Percentiles rank a stretch among this genome's conserved stretches.
Conservation (phyloP, 2,113 vertebrate genomes). For the Eublepharis macularius region DNA sequence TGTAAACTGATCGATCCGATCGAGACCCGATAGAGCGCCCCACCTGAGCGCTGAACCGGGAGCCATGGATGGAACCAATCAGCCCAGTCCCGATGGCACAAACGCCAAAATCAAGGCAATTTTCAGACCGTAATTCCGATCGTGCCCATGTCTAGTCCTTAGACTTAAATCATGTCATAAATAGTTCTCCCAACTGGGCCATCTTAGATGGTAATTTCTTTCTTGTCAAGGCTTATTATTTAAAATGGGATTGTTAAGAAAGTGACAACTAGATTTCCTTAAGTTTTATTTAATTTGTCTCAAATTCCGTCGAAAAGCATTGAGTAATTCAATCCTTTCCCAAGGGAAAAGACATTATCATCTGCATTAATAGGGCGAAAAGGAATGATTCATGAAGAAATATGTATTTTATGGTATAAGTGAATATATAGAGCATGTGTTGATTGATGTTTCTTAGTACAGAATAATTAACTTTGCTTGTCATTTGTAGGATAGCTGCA, state of each 20-base stretch:
- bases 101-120: too few species aligned
- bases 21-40: too few species aligned
- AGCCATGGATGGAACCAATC: too few species aligned
- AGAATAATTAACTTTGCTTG: constrained; percentile 14
- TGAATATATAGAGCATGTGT: constrained; percentile 32
- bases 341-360: constrained; percentile 51
- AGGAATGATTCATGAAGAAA: constrained; percentile 49
- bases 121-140: too few species aligned
- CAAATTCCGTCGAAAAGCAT: constrained; percentile 48
- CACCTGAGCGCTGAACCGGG: too few species aligned
- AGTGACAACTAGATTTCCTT: constrained; percentile 48
- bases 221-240: constrained; percentile 59
- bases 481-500: constrained; percentile 28
- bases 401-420: constrained; percentile 9
- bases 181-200: constrained; percentile 57
- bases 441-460: constrained; percentile 21
- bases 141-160: too few species aligned
- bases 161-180: constrained; percentile 18
- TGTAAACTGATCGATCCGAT: too few species aligned
- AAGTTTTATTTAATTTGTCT: constrained; percentile 67
- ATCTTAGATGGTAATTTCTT: constrained; percentile 55
- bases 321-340: constrained; percentile 65
- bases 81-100: too few species aligned
- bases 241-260: constrained; percentile 55
- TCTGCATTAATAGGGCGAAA: constrained; percentile 51